Percentiles rank a stretch among this genome's conserved stretches.
These are phyloP conservation scores for Puntigrus tetrazona DNA, from an alignment of 2,113 vertebrate species.

Conservation along the genomic window DNA sequence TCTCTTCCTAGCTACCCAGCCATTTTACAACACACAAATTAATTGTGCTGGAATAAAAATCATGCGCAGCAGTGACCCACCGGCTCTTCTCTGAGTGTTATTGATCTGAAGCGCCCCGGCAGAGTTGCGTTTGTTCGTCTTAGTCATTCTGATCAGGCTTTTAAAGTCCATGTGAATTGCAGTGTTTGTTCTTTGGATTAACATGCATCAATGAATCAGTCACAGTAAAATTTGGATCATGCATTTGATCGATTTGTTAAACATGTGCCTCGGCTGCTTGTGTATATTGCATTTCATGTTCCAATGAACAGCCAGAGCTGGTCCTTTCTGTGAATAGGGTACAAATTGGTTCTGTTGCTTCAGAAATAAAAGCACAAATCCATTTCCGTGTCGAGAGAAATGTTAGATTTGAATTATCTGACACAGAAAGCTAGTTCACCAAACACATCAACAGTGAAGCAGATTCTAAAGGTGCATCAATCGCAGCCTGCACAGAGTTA, in stretches of 20 bases:
- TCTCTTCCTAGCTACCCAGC: constrained; percentile 75
- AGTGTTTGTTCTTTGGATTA: not conserved
- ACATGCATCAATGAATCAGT: not conserved
- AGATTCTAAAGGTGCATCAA: not conserved
- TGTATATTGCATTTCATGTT: constrained; percentile 1
- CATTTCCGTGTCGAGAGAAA: not conserved
- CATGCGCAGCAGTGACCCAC: constrained; percentile 55
- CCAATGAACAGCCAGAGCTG: not conserved
- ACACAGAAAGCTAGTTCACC: not conserved
- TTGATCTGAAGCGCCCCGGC: constrained; percentile 53
- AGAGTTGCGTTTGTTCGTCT: not conserved
- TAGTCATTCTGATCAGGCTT: not conserved
- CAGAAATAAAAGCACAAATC: not conserved
- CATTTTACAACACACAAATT: constrained; percentile 76
- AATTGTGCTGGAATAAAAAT: constrained; percentile 81
- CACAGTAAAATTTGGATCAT: not conserved
- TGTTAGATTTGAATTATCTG: not conserved
- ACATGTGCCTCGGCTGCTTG: not conserved
- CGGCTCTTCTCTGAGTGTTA: constrained; percentile 38
- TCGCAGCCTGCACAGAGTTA: too few species aligned
- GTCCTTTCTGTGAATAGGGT: not conserved
- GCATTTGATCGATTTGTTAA: not conserved
- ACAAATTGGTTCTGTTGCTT: not conserved
- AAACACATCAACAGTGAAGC: not conserved
- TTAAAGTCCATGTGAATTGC: not conserved